Base-by-base conservation (phyloP, 2,797 vertebrate species). In the Paedocypris micromegethes region DNA sequence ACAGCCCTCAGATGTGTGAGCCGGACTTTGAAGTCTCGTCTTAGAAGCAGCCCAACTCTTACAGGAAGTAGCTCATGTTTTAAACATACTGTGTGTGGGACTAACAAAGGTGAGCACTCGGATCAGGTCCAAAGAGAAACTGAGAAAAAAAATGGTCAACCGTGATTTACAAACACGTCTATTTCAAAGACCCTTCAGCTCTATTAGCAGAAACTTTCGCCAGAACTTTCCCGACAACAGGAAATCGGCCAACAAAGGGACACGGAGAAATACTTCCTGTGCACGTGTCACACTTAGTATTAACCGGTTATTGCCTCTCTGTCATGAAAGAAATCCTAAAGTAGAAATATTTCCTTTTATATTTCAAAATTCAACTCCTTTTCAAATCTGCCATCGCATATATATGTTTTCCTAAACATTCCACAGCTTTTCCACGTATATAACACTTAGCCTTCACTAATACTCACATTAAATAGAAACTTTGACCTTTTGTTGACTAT, bases 1-100 rank as follows among this genome's bases (percentile, higher is more conserved):
- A 91, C 88, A 95, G 90, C 84, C 88, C 89, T 94, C 90, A 93
- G 94, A 96, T 91, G 90, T 91, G 88, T 86, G 86, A 86, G 91
- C 83, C 86, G 84, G 86, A 88, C 93, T 97, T 97, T 97, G 94
- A 97, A 94, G 92, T 93, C 90, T 90, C 86, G 86, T 87, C 89
- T 91, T 87, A 89, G 89, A 91, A 90, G 89, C 86, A 79, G 84
- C 76, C 85, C 84, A 84, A 83, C 85, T 89, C 87, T 90, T 89
- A 89, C 85, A 88, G 87, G 87, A 89, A 87, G 86, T 88, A 83
- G 85, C 86, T 90, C 84, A 91, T 91, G 87, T 90, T 89, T 91
- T 83, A 91, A 88, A 87, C 86, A 91, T 89, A 75, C 75, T 72
- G 66, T 80, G 64, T 78, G 79, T 75, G 87, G 78, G 79, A 87